phyloP scores from a whole-genome alignment of 2,113 vertebrate genomes.

The Deroptyus accipitrinus region DNA sequence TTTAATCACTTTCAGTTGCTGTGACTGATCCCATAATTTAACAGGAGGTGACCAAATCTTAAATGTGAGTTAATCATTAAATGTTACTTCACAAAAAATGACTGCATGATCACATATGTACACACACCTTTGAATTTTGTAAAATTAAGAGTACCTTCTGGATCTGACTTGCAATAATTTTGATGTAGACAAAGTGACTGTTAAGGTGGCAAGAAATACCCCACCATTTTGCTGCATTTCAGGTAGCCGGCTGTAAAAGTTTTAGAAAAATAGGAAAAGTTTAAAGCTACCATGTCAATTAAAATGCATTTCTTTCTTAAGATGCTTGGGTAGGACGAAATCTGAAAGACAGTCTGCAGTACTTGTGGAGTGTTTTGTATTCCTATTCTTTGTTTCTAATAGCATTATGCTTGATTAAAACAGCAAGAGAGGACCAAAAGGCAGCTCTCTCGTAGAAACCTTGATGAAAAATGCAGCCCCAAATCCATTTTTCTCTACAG shows the following conservation, averaged over 20 bases:
- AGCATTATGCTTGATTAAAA: background rate
- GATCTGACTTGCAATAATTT: background rate
- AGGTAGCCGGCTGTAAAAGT: background rate
- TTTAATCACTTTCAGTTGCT: background rate
- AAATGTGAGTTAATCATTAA: slow-evolving; percentile 33
- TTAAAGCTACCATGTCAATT: background rate
- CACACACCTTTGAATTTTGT: background rate
- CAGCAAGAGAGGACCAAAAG: background rate
- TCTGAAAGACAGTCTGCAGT: background rate
- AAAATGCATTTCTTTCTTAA: background rate
- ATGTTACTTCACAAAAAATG: background rate
- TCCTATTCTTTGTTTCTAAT: background rate
- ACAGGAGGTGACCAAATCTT: slow-evolving; percentile 15
- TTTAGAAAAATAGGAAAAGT: background rate
- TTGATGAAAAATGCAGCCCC: rapidly evolving
- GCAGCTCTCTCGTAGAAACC: background rate
- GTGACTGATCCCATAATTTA: slow-evolving; percentile 40
- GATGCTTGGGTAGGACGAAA: background rate
- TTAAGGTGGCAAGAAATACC: background rate
- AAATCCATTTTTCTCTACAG: background rate
- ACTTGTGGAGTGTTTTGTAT: background rate
- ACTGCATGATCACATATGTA: background rate
- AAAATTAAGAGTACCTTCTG: background rate
- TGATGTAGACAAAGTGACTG: background rate
- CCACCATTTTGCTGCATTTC: background rate